Evolutionary conservation across 2,113 vertebrate species (phyloP).

Genomic region (Fulmarus glacialis): DNA sequence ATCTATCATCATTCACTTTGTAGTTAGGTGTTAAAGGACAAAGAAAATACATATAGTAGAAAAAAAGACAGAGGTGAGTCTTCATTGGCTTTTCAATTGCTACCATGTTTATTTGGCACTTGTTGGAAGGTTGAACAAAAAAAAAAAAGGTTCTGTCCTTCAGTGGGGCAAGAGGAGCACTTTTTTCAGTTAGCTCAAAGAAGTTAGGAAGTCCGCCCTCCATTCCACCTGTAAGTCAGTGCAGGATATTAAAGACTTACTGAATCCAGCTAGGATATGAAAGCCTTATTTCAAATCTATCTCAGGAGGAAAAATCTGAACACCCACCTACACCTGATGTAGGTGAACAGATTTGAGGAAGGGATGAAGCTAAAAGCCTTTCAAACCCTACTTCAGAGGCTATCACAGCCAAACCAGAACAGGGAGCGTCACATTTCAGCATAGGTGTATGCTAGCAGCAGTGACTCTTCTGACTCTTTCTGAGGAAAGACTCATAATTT

Average conservation of each 20-base stretch:
- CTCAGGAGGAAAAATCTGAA: neutral
- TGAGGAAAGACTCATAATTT: neutral
- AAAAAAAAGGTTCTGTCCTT: neutral
- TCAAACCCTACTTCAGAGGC: neutral
- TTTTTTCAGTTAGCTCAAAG: neutral
- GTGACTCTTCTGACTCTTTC: neutral
- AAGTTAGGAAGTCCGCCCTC: neutral
- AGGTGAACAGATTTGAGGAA: neutral
- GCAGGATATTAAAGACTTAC: neutral
- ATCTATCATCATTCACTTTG: constrained; percentile 46
- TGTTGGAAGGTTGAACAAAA: neutral
- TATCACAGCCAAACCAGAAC: accelerated
- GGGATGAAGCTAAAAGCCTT: neutral
- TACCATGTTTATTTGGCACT: neutral
- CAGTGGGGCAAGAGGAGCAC: neutral
- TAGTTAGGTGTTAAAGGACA: constrained; percentile 23
- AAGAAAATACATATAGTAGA: neutral
- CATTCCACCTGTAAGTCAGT: neutral
- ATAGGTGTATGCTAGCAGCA: neutral
- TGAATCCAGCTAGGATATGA: neutral
- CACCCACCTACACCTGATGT: neutral
- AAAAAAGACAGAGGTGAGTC: neutral
- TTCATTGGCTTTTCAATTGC: neutral
- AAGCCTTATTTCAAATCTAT: neutral
- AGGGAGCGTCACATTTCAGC: accelerated